Evolutionary conservation across 2,113 vertebrate species (phyloP), one percentile per base, ranked within the genome.

Genomic region (Lipophrys pholis): DNA sequence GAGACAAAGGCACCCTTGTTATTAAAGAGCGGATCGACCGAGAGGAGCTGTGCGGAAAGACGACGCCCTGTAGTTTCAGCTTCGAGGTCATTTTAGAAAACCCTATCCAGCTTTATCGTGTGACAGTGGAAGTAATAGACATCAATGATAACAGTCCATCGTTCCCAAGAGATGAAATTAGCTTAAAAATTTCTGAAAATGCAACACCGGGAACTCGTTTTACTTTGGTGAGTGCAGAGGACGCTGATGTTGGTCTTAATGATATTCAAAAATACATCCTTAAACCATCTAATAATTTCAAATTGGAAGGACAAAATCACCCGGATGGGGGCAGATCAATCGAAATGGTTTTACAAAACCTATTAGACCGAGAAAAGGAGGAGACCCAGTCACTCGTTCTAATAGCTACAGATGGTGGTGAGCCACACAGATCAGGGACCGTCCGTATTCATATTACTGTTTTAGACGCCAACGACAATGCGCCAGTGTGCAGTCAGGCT

Each of bases 21-120:
- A 67, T 95, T 51, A 94, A 90, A 50, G 91, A 94, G 63, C 92
- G 89, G 79, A 91, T 97, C 41, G 95, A 96, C 82, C 69, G 95
- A 69, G 96, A 96, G 39, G 76, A 83, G 5, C 81, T 96, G 50
- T 97, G 95, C 48, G 87, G 88, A 36, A 89, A 92, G 76, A 87
- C 57, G 0, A 89, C 93, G 58, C 92, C 92, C 40, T 96, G 95
- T 45, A 86, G 94, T 64, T 87, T 95, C 52, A 91, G 86, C 69
- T 94, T 95, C 56, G 94, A 95, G 60, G 49, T 95, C 0, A 87
- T 96, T 73, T 17, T 95, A 62, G 91, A 94, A 78, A 92, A 90
- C 15, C 93, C 93, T 0, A 89, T 93, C n/a, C 79, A 92, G 76
- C 83, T 94, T 17, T 85, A 93, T 78, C 82, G 85, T 0, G 85